Evolutionary conservation across 2,888 invertebrate species (phyloP), one percentile per base, ranked within the genome.

Genomic region (Drosophila phalerata): DNA sequence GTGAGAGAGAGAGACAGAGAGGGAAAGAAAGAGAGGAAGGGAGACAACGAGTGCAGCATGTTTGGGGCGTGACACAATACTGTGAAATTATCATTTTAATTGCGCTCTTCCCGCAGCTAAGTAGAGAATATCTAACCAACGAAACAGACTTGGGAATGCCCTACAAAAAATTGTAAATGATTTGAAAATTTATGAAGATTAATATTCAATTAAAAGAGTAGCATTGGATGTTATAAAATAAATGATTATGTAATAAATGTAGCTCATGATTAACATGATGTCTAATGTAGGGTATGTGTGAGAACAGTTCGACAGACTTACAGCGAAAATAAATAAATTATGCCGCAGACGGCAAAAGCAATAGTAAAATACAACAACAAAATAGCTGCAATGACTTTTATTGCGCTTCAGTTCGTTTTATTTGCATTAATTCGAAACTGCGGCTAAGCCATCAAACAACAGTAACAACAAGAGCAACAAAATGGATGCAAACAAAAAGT

Each of bases 81-180:
- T 62, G 69, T 67, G 69, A 73, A 86, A 85, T 85, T 83, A 85
- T 82, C 86, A 86, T 85, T 85, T 85, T 85, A 85, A 85, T 85
- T 85, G 85, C 84, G 76, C 81, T 86, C 79, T 81, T 85, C 72
- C 79, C 76, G 42, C 73, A 37, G 51, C 61, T 34, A 42, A 38
- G 48, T 15, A 55, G 15, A 37, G n/a, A 25, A 10, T 3, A 8
- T 9, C 2, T 3, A 28, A n/a, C 15, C 3, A 22, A 6, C 13
- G 5, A 43, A 6, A 6, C 3, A 22, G 43, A 48, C 48, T 5
- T 0, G 0, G 0, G 15, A 13, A 55, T 62, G 49, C 62, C 30
- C 75, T 57, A 9, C 17, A 30, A 22, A 17, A 11, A 32, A 6
- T 2, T 6, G 13, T 11, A 15, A 32, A 17, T 17, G 1, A 17